Conservation (phyloP, 2,888 invertebrate genomes). For the Oscheius sp. region DNA sequence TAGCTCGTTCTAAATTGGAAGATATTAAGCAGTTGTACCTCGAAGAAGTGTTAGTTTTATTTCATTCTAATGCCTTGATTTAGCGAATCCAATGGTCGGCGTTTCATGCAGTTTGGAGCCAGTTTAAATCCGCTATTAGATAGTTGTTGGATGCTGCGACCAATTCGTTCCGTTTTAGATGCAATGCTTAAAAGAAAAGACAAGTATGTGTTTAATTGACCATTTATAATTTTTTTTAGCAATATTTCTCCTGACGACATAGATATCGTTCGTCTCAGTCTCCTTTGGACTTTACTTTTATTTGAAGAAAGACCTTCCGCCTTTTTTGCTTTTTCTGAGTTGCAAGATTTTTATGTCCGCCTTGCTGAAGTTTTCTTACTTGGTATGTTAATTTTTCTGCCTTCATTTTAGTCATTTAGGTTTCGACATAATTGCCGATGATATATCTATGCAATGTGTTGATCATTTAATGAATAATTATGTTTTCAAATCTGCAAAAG, state of each 20-base stretch:
- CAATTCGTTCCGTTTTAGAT: constrained; percentile 58
- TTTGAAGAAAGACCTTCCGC: constrained; percentile 46
- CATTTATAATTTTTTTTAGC: constrained; percentile 13
- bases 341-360: constrained; percentile 57
- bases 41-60: constrained; percentile 56
- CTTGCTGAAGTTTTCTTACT: constrained; percentile 59
- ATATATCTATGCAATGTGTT: constrained; percentile 39
- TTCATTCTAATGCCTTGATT: constrained; percentile 3
- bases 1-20: constrained; percentile 54
- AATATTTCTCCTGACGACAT: constrained; percentile 54
- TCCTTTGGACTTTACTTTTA: constrained; percentile 61
- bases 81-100: constrained; percentile 28
- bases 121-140: constrained; percentile 62
- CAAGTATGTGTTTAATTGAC: constrained; percentile 5
- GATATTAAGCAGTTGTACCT: constrained; percentile 62
- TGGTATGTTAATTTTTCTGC: constrained; percentile 36
- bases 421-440: constrained; percentile 53
- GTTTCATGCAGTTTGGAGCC: constrained; percentile 49
- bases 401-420: constrained; percentile 33
- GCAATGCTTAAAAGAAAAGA: constrained; percentile 34
- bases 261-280: constrained; percentile 59
- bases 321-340: constrained; percentile 48
- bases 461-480: constrained; percentile 43
- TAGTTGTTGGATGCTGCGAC: constrained; percentile 62
- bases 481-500: constrained; percentile 38